Evolutionary conservation across 2,888 invertebrate species (phyloP), one percentile per base, ranked within the genome.

Genomic region (Stegana nigrithorax): DNA sequence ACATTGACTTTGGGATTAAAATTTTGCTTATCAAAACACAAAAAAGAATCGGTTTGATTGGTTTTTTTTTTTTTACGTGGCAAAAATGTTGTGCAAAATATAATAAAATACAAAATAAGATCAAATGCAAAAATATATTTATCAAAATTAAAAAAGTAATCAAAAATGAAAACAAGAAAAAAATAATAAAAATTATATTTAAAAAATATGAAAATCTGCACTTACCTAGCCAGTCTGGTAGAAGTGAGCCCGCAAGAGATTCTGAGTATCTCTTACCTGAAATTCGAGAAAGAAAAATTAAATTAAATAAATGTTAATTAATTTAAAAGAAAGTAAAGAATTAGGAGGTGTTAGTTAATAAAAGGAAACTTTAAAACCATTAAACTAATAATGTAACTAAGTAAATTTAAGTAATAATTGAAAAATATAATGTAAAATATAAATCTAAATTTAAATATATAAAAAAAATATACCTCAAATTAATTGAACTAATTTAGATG

Each of bases 161-260:
- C n/a, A 50, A 78, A 74, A 72, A 63, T 65, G 76, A 66, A 78
- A 75, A 66, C 69, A 68, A 69, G 72, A 63, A 64, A 68, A 59
- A 36, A 47, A 45, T 47, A 12, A 58, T 21, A 59, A 67, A 71
- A 69, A 67, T 45, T 42, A 63, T 60, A 69, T 65, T 61, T 60
- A 62, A 63, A 66, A 63, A 51, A 65, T 42, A 53, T 67, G 59
- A 70, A 68, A 69, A 72, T 66, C 65, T 74, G 69, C 78, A 86
- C 86, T 86, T 86, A 86, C 86, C 86, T 85, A 86, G 81, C 86
- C 86, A 86, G 78, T 86, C 86, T 80, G 86, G 86, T 73, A 86
- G 85, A 73, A 86, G 81, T 67, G 86, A 85, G 81, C 86, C 86
- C 85, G 86, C 86, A 86, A 86, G 86, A 86, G 86, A 86, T 86